These are phyloP conservation scores for Sphenopsis melanotis DNA, from an alignment of 2,797 vertebrate genomes.

Conservation along the genomic window DNA sequence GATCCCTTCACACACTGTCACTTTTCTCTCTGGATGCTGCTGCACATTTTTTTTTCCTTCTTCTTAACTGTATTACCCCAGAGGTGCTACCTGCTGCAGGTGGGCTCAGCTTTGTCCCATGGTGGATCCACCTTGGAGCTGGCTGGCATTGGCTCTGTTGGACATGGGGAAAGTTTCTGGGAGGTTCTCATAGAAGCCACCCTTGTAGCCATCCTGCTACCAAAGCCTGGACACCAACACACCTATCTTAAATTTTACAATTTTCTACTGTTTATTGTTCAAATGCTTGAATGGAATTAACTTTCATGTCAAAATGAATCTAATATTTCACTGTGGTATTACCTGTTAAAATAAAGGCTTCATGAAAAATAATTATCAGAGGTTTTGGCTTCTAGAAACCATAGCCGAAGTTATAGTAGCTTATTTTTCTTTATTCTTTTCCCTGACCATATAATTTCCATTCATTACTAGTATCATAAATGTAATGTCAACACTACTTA, in stretches of 20 bases:
- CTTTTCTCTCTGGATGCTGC: neutral
- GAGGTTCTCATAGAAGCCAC: neutral
- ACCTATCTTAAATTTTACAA: neutral
- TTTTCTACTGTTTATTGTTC: neutral
- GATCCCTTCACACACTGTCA: neutral
- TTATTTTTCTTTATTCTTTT: neutral
- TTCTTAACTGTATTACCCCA: neutral
- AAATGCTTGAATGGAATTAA: neutral
- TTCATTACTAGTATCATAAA: neutral
- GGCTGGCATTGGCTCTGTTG: neutral
- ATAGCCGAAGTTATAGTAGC: neutral
- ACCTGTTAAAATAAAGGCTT: neutral
- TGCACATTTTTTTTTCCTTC: accelerated
- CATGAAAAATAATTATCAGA: neutral
- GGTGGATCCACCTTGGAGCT: neutral
- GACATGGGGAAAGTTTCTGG: neutral
- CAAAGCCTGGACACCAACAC: neutral
- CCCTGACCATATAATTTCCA: neutral
- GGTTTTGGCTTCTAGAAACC: neutral
- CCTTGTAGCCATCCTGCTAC: neutral
- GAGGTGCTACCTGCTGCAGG: accelerated
- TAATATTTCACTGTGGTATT: neutral
- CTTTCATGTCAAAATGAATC: neutral
- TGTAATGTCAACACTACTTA: neutral
- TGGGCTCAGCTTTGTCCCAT: neutral